A percentile compares a stretch with the other conserved stretches of the same genome.
Conservation (phyloP, 2,888 invertebrate genomes). For the Parnassius glacialis region DNA sequence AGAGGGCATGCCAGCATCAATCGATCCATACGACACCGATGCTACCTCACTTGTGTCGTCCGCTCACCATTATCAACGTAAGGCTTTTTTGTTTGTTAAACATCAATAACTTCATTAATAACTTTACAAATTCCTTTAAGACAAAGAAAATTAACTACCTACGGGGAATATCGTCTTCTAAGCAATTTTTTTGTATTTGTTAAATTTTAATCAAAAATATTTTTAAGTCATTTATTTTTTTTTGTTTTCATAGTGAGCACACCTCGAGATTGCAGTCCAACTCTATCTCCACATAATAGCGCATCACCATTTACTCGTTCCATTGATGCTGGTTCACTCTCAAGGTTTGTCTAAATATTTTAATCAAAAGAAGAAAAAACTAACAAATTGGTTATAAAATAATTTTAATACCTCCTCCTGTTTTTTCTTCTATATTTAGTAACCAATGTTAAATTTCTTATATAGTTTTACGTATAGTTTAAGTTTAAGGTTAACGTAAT, state of each 20-base stretch:
- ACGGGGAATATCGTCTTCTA: too few relatives aligned
- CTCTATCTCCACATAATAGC: conserved; percentile 89
- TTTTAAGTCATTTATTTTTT: background rate
- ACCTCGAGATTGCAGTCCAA: conserved; percentile 91
- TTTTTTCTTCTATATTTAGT: too few relatives aligned
- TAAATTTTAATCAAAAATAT: too few relatives aligned
- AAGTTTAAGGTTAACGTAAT: too few relatives aligned
- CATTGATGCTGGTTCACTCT: conserved; percentile 84
- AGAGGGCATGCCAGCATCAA: conserved; percentile 85
- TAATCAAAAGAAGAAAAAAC: background rate
- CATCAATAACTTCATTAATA: too few relatives aligned
- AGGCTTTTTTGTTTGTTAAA: conserved; percentile 51
- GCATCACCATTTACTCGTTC: conserved; percentile 87
- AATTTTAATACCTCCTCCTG: too few relatives aligned
- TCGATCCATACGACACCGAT: conserved; percentile 85
- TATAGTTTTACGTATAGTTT: too few relatives aligned
- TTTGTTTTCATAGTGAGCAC: conserved; percentile 83
- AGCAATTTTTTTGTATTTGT: too few relatives aligned
- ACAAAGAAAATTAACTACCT: too few relatives aligned
- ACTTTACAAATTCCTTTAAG: too few relatives aligned
- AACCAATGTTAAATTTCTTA: too few relatives aligned
- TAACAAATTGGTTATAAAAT: too few relatives aligned
- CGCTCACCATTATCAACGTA: conserved; percentile 87
- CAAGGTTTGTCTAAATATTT: conserved; percentile 70
- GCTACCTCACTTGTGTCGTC: conserved; percentile 86